These are phyloP conservation scores for Paragorgia papillata DNA, from an alignment of 92 coral and sea anemone species.

Conservation along the genomic window DNA sequence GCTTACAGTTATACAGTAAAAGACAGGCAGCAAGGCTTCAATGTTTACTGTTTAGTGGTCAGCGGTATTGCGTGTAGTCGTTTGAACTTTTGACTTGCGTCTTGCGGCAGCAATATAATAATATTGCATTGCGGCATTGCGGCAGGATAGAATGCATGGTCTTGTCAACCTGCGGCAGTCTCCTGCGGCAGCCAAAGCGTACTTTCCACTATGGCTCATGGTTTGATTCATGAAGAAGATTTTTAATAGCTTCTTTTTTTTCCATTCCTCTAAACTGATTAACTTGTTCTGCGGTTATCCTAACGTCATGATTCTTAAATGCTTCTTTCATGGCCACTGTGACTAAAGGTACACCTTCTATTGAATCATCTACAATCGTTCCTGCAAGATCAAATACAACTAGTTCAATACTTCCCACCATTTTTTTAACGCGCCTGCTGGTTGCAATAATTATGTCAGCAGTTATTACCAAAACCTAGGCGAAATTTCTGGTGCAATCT, in stretches of 20 bases:
- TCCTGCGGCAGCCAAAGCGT: too few relatives aligned
- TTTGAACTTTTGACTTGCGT: too few relatives aligned
- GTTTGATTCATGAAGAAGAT: slow-evolving; percentile 48
- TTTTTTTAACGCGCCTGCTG: slow-evolving; percentile 12
- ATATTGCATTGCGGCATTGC: too few relatives aligned
- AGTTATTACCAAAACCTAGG: too few relatives aligned
- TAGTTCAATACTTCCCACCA: slow-evolving; percentile 55
- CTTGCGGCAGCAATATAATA: too few relatives aligned
- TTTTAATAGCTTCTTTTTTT: slow-evolving; percentile 77
- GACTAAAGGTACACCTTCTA: slow-evolving; percentile 85
- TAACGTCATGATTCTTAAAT: slow-evolving; percentile 65
- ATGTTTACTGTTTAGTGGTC: too few relatives aligned
- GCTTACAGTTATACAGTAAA: too few relatives aligned
- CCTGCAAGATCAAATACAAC: slow-evolving; percentile 96
- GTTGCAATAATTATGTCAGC: too few relatives aligned
- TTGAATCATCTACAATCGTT: slow-evolving; percentile 89
- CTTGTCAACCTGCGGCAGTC: too few relatives aligned
- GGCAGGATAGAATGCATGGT: too few relatives aligned
- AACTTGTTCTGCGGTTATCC: slow-evolving; percentile 64
- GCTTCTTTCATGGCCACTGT: slow-evolving; percentile 84
- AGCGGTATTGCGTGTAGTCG: too few relatives aligned
- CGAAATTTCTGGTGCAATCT: not conserved
- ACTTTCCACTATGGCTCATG: not conserved
- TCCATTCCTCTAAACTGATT: slow-evolving; percentile 94
- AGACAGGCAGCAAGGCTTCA: too few relatives aligned